These are phyloP conservation scores for Echiichthys vipera DNA, from an alignment of 2,797 vertebrate species.

Conservation along the genomic window DNA sequence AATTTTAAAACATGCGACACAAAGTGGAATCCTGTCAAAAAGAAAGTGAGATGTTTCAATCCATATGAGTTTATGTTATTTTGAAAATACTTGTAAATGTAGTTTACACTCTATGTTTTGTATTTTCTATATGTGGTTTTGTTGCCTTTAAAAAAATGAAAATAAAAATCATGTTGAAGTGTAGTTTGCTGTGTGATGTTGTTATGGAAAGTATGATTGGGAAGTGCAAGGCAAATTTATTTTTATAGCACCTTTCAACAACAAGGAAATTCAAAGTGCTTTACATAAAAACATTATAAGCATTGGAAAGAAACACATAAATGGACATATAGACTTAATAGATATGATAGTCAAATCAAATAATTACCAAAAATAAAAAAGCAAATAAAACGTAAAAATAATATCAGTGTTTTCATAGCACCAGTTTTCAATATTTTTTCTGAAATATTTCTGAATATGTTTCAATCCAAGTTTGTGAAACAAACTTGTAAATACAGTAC, in stretches of 20 bases:
- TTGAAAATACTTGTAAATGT: not conserved
- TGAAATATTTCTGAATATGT: not conserved
- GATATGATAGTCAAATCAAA: no score
- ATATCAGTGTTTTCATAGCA: not conserved
- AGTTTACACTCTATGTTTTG: not conserved
- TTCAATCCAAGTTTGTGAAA: no score
- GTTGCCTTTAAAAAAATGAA: constrained; percentile 3
- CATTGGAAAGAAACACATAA: no score
- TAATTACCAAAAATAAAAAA: no score
- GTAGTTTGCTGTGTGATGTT: not conserved
- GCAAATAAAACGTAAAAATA: no score
- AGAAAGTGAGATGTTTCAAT: constrained; percentile 34
- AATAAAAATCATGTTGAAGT: constrained; percentile 16
- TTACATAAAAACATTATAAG: no score
- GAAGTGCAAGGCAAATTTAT: no score
- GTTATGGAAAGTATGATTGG: not conserved
- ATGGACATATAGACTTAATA: no score
- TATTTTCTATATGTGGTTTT: not conserved
- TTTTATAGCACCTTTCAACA: no score
- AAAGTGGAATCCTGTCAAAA: constrained; percentile 30
- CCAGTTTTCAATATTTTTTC: not conserved
- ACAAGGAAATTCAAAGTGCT: no score
- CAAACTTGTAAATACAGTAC: no score
- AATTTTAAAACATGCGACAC: constrained; percentile 56
- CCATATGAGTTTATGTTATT: not conserved